Evolutionary conservation across 2,113 vertebrate species (phyloP).

Genomic region (Carlito syrichta): DNA sequence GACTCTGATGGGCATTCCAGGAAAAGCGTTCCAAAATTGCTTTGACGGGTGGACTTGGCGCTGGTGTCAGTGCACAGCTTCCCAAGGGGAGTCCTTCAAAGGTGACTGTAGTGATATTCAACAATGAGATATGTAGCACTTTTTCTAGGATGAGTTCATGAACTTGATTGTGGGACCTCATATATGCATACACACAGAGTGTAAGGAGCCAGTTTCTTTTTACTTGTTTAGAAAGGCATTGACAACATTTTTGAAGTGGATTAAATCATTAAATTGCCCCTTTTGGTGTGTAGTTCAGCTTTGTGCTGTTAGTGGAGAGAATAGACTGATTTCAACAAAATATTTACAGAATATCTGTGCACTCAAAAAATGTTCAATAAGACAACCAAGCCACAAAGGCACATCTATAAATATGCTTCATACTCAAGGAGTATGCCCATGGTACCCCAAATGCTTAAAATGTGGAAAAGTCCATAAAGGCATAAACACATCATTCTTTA

Average conservation of each 20-base stretch:
- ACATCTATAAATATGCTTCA: not conserved
- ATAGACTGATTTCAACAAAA: not conserved
- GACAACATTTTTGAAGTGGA: not conserved
- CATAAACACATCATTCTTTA: not conserved
- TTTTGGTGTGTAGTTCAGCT: not conserved
- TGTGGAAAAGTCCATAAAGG: not conserved
- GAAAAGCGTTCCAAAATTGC: too few relatives aligned
- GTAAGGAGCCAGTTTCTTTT: not conserved
- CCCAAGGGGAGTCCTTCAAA: too few relatives aligned
- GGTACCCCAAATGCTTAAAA: not conserved
- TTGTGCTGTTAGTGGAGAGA: not conserved
- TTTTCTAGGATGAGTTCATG: too few relatives aligned
- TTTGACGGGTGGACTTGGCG: too few relatives aligned
- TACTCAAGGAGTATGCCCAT: not conserved
- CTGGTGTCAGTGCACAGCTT: too few relatives aligned
- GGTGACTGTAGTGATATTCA: too few relatives aligned
- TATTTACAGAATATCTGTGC: not conserved
- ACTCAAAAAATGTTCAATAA: not conserved
- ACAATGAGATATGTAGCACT: too few relatives aligned
- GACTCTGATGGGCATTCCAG: too few relatives aligned
- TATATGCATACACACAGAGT: not conserved
- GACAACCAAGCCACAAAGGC: not conserved
- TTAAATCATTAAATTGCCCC: not conserved
- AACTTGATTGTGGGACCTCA: too few relatives aligned
- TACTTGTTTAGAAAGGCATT: constrained; percentile 1